Conservation (phyloP, 35 echinoderm and acorn worm species). For the Diadema setosum region DNA sequence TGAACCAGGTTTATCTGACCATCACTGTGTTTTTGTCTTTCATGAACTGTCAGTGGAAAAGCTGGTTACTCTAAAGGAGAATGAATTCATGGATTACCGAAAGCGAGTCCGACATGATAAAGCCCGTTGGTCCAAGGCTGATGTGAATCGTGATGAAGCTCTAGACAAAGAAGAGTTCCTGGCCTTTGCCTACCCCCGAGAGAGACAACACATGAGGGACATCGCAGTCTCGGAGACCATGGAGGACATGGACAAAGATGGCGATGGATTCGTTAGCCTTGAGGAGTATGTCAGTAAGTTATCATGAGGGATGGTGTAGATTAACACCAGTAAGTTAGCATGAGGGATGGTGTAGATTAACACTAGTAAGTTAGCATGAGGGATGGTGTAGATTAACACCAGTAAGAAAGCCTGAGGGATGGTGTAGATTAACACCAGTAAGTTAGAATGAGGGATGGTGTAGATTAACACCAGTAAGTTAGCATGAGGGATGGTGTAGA, state of each 20-base stretch:
- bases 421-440: no score
- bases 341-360: no score
- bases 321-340: no score
- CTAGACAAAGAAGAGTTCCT: conserved; percentile 57
- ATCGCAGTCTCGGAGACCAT: conserved; percentile 45
- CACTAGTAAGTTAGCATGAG: no score
- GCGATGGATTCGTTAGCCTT: conserved; percentile 43
- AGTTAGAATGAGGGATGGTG: no score
- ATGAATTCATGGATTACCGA: conserved; percentile 15
- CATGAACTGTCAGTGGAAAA: conserved; percentile 26
- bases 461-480: no score
- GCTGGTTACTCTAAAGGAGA: conserved; percentile 16
- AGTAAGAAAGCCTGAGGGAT: no score
- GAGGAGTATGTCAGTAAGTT: conserved; percentile 83
- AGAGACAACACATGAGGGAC: conserved; percentile 57
- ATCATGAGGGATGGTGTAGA: no score
- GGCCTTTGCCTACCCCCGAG: conserved; percentile 60
- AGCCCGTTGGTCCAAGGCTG: conserved; percentile 46
- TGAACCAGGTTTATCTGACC: not conserved
- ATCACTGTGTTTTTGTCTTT: not conserved
- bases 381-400: no score
- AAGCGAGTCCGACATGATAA: conserved; percentile 49
- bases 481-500: no score
- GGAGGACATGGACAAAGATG: conserved; percentile 85
- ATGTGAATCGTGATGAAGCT: conserved; percentile 32